phyloP scores from a whole-genome alignment of 2,113 vertebrate genomes.

The Rhinichthys klamathensis region DNA sequence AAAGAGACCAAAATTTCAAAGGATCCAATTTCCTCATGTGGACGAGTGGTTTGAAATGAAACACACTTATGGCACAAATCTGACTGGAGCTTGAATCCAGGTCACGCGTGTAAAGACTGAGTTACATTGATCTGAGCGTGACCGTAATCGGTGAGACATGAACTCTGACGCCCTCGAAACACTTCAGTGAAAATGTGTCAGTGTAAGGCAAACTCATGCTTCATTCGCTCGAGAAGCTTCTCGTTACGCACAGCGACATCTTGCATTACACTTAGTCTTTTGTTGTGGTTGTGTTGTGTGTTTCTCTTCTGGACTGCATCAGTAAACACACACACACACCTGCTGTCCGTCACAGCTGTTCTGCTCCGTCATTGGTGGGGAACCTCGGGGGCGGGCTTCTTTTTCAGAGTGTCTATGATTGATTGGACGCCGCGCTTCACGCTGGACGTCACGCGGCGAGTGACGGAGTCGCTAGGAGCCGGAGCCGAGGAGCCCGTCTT shows the following conservation, averaged over 20 bases:
- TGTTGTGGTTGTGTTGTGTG: neutral
- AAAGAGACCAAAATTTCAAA: neutral
- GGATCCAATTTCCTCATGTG: constrained; percentile 7
- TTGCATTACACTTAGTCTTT: neutral
- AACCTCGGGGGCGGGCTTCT: constrained; percentile 89
- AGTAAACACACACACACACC: constrained; percentile 38
- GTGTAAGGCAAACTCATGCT: constrained; percentile 45
- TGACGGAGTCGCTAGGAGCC: constrained; percentile 88
- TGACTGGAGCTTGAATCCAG: neutral
- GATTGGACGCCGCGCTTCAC: constrained; percentile 94
- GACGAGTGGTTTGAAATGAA: neutral
- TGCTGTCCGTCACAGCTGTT: neutral
- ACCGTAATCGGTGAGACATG: neutral
- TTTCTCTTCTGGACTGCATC: constrained; percentile 22
- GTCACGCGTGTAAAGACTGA: neutral
- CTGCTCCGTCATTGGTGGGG: constrained; percentile 81
- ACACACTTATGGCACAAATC: neutral
- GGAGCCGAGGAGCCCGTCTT: constrained; percentile 83
- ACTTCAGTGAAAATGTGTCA: neutral
- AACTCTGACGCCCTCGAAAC: neutral
- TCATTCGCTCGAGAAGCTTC: neutral
- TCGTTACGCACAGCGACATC: neutral
- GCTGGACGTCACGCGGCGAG: constrained; percentile 91
- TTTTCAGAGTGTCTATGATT: constrained; percentile 99
- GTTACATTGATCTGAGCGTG: neutral